phyloP scores from a whole-genome alignment of 2,797 vertebrate genomes.

The Caiman crocodilus region DNA sequence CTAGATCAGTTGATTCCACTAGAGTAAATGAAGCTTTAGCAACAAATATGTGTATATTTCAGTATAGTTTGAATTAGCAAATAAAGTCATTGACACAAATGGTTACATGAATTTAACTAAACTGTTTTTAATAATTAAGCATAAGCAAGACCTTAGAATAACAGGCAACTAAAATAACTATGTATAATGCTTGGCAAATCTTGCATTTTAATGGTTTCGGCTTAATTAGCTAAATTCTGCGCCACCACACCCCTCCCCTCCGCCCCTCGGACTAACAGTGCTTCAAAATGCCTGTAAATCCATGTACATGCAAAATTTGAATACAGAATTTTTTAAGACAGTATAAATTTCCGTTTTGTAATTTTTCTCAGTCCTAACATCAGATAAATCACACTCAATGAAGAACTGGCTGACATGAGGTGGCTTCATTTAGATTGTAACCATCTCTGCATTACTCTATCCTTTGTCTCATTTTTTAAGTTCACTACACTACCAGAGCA shows the following conservation, averaged over 20 bases:
- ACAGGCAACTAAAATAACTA: not conserved
- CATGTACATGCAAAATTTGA: not conserved
- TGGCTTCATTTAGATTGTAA: not conserved
- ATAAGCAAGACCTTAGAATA: not conserved
- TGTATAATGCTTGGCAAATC: not conserved
- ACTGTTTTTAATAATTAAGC: not conserved
- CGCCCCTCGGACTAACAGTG: no score
- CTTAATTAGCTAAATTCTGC: not conserved
- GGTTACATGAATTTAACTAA: not conserved
- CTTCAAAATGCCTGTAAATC: not conserved
- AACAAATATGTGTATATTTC: not conserved
- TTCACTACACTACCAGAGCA: no score
- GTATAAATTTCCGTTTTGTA: not conserved
- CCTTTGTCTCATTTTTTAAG: not conserved
- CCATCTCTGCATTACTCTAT: not conserved
- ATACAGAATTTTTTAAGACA: not conserved
- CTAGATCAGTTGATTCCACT: not conserved
- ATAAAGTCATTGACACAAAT: not conserved
- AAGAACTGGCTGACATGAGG: not conserved
- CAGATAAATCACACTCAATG: not conserved
- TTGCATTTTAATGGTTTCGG: not conserved
- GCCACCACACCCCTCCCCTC: no score
- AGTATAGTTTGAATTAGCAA: not conserved
- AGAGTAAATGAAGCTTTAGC: not conserved
- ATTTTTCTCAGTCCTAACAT: conserved; percentile 10